Evolutionary conservation across 2,797 vertebrate genomes (phyloP).

Genomic region (Margarornis squamiger): DNA sequence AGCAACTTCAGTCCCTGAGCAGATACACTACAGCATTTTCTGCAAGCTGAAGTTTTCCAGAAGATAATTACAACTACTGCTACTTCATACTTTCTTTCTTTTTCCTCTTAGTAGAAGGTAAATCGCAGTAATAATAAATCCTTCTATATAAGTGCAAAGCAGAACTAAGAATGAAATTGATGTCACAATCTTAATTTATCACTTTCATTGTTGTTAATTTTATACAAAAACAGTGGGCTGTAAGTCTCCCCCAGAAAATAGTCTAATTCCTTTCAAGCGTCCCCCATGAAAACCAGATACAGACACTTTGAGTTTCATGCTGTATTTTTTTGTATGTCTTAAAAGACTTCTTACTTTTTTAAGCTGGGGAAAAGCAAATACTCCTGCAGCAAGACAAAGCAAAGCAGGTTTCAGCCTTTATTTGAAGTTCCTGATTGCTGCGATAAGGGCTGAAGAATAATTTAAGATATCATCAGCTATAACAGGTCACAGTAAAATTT

Average conservation of each 20-base stretch:
- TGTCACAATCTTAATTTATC: conserved; percentile 66
- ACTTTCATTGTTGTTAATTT: conserved; percentile 66
- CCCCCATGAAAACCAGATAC: background rate
- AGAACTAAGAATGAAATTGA: conserved; percentile 70
- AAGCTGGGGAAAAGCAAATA: background rate
- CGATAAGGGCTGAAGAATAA: conserved; percentile 20
- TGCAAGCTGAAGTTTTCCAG: background rate
- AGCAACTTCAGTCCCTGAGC: background rate
- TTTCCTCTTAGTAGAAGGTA: conserved; percentile 27
- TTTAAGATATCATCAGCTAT: conserved; percentile 22
- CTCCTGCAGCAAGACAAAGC: background rate
- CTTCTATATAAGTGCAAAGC: conserved; percentile 67
- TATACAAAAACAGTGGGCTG: conserved; percentile 41
- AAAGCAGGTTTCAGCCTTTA: background rate
- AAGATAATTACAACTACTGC: background rate
- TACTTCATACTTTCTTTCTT: conserved; percentile 42
- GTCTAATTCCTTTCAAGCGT: conserved; percentile 53
- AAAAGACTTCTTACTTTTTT: background rate
- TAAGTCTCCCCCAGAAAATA: conserved; percentile 61
- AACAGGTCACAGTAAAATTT: conserved; percentile 38
- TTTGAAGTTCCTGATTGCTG: conserved; percentile 9
- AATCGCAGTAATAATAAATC: conserved; percentile 68
- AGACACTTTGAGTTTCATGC: background rate
- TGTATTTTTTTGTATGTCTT: background rate
- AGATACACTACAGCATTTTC: background rate